These are phyloP conservation scores for Pandemis corylana DNA, from an alignment of 2,888 invertebrate genomes.

Conservation along the genomic window DNA sequence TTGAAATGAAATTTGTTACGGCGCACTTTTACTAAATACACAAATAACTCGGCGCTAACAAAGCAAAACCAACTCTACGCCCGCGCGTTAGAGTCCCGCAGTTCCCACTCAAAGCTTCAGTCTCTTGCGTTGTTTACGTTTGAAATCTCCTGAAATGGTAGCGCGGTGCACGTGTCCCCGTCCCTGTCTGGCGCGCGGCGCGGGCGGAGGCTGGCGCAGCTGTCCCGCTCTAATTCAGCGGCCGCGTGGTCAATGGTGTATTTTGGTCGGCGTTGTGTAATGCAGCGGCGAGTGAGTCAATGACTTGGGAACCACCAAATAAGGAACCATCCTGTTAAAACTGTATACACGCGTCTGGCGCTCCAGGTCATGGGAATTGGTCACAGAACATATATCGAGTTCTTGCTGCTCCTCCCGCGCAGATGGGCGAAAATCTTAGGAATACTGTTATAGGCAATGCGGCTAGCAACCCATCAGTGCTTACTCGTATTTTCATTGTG, in stretches of 20 bases:
- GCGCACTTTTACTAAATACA: conserved; percentile 62
- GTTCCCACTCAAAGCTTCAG: conserved; percentile 51
- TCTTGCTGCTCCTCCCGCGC: too few relatives aligned
- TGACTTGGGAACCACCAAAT: conserved; percentile 36
- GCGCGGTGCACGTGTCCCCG: conserved; percentile 63
- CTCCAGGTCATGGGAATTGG: too few relatives aligned
- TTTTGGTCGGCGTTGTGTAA: conserved; percentile 57
- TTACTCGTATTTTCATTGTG: too few relatives aligned
- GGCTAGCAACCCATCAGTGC: too few relatives aligned
- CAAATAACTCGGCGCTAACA: conserved; percentile 61
- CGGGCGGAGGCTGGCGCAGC: conserved; percentile 37
- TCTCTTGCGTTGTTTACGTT: conserved; percentile 39
- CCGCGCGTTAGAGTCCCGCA: conserved; percentile 47
- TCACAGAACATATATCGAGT: too few relatives aligned
- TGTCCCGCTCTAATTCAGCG: conserved; percentile 60
- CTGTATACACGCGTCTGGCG: background rate
- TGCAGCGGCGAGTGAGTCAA: conserved; percentile 40
- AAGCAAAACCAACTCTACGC: conserved; percentile 43
- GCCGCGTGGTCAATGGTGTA: conserved; percentile 67
- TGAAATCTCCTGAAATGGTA: conserved; percentile 70
- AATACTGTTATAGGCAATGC: too few relatives aligned
- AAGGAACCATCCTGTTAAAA: conserved; percentile 18
- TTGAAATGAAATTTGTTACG: conserved; percentile 79
- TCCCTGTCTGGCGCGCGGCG: conserved; percentile 54
- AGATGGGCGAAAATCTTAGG: too few relatives aligned